These are phyloP conservation scores for Ammodytes marinus DNA, from an alignment of 2,113 vertebrate genomes.

Conservation along the genomic window DNA sequence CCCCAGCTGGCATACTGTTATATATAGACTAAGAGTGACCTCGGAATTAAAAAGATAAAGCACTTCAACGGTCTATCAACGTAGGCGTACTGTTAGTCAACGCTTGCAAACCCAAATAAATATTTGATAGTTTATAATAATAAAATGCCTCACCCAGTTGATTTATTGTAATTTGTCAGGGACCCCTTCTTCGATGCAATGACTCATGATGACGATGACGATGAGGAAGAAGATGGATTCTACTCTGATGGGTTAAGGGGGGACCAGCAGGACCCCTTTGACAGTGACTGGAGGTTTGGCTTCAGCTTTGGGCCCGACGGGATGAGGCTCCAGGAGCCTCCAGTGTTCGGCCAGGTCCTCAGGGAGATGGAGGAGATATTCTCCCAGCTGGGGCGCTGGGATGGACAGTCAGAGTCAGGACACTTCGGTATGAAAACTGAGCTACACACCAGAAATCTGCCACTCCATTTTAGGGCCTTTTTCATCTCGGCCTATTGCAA, in stretches of 20 bases:
- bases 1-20: background rate
- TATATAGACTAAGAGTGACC: background rate
- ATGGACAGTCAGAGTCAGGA: slow-evolving; percentile 52
- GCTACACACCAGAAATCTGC: background rate
- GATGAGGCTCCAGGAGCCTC: slow-evolving; percentile 79
- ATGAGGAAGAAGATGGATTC: slow-evolving; percentile 65
- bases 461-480: background rate
- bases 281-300: slow-evolving; percentile 80
- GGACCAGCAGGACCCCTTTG: slow-evolving; percentile 72
- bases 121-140: background rate
- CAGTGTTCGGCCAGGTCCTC: slow-evolving; percentile 79
- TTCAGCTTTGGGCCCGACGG: slow-evolving; percentile 82
- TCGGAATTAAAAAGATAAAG: slow-evolving; percentile 8
- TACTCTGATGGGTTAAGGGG: slow-evolving; percentile 52
- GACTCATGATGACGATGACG: slow-evolving; percentile 79
- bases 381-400: slow-evolving; percentile 72
- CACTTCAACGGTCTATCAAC: background rate
- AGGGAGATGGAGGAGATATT: slow-evolving; percentile 86
- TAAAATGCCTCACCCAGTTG: background rate
- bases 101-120: background rate
- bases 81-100: background rate
- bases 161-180: slow-evolving; percentile 51
- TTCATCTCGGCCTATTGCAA: background rate
- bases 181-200: slow-evolving; percentile 85
- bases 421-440: slow-evolving; percentile 58